Evolutionary conservation across 1,140 invertebrate genomes (phyloP), one percentile per base, ranked within the genome.

Genomic region (Matsumurasca onukii): DNA sequence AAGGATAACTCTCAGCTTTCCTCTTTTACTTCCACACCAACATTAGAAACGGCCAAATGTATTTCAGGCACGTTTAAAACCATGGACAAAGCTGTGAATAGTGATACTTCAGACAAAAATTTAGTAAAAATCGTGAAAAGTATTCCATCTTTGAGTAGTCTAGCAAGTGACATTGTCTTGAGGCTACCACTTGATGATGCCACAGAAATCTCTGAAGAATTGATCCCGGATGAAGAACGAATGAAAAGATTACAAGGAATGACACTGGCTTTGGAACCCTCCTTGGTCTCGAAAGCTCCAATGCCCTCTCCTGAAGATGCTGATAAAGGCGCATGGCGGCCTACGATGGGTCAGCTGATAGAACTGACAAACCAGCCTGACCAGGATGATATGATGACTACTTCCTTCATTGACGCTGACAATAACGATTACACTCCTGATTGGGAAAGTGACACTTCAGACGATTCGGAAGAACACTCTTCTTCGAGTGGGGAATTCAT

Each of bases 401-500:
- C 75, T 12, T 75, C 74, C 1, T 77, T 77, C 65, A 77, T 75
- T 29, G 73, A 73, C 25, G 69, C 62, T 67, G 72, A 71, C 55
- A 67, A 67, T 31, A 72, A 73, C 17, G 64, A 68, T 17, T 74
- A 77, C 69, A 77, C 76, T n/a, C 79, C 77, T 20, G 78, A 77
- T 51, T 79, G 77, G 77, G 77, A 78, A 59, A 78, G 75, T 69
- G 77, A 78, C 57, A 76, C 73, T 3, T 76, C 76, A 25, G 70
- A 70, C 22, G 62, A 71, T 20, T 72, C 72, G 27, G 81, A 82
- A 17, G 79, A 80, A 22, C 80, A 79, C 48, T 83, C 82, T 48
- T 83, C 82, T 0, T 89, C 88, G 20, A 90, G 88, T 73, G 88
- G 88, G 15, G 89, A 91, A 77, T 91, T 91, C 76, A 86, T 90